phyloP scores from a whole-genome alignment of 2,113 vertebrate species.

The Calyptomena viridis region DNA sequence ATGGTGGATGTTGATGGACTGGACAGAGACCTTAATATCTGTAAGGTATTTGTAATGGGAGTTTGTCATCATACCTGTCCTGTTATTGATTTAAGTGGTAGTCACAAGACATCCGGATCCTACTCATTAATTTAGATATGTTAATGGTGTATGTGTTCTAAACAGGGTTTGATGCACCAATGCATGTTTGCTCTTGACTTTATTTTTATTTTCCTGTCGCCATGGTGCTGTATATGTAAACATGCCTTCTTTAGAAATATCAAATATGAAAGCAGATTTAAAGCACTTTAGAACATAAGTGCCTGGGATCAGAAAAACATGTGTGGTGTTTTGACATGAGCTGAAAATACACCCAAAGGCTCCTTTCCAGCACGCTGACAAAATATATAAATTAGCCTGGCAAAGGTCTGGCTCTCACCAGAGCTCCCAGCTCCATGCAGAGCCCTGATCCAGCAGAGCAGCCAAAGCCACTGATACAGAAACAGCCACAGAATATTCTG shows the following conservation, averaged over 20 bases:
- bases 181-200: not conserved
- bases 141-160: not conserved
- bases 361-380: conserved; percentile 50
- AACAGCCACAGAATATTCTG: too few species aligned
- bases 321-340: conserved; percentile 41
- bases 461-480: not conserved
- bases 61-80: not conserved
- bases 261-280: conserved; percentile 21
- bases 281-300: not conserved
- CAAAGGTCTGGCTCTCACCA: conserved; percentile 24
- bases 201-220: not conserved
- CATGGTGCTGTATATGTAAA: conserved; percentile 19
- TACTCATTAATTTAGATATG: not conserved
- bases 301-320: conserved; percentile 33
- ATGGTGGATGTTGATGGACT: not conserved
- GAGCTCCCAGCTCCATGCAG: not conserved
- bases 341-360: conserved; percentile 58
- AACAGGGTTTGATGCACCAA: not conserved
- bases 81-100: not conserved
- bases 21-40: not conserved
- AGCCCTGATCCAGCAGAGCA: not conserved
- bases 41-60: not conserved
- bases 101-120: not conserved
- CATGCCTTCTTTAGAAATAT: conserved; percentile 14
- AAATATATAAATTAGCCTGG: conserved; percentile 47